These are phyloP conservation scores for Eumacrocentrus americanus DNA, from an alignment of 2,888 invertebrate species.

Conservation along the genomic window DNA sequence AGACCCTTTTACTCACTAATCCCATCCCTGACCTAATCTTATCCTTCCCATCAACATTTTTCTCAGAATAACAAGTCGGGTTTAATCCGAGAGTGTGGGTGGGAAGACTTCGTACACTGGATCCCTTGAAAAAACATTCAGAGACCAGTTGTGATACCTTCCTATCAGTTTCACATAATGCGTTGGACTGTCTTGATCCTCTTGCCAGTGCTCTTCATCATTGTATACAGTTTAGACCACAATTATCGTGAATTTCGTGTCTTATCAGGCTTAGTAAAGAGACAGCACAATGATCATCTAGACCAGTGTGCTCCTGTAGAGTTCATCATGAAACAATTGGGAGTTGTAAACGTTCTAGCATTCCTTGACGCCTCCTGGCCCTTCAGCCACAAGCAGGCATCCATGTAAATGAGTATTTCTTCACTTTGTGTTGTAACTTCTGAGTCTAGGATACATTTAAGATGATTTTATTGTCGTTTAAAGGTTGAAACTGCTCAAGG, in stretches of 20 bases:
- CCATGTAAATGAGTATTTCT: slow-evolving; percentile 47
- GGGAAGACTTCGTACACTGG: background rate
- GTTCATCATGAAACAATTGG: slow-evolving; percentile 43
- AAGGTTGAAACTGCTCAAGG: slow-evolving; percentile 48
- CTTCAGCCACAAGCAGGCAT: slow-evolving; percentile 52
- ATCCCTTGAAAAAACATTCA: background rate
- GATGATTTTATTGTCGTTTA: background rate
- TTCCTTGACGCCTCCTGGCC: slow-evolving; percentile 52
- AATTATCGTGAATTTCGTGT: background rate
- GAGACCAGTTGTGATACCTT: too few relatives aligned
- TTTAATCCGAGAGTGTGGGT: too few relatives aligned
- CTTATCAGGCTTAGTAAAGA: background rate
- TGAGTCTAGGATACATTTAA: background rate
- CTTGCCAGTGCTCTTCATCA: background rate
- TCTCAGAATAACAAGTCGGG: too few relatives aligned
- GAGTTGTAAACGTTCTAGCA: slow-evolving; percentile 50
- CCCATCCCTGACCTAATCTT: too few relatives aligned
- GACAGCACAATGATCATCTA: slow-evolving; percentile 33
- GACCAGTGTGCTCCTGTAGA: slow-evolving; percentile 47
- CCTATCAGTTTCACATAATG: background rate
- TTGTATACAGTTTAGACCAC: background rate
- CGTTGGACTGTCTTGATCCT: background rate
- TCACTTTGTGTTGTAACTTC: background rate
- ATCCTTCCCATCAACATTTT: background rate
- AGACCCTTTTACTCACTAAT: too few relatives aligned